Conservation (phyloP, 2,888 invertebrate species). For the Leptogaster cylindrica region DNA sequence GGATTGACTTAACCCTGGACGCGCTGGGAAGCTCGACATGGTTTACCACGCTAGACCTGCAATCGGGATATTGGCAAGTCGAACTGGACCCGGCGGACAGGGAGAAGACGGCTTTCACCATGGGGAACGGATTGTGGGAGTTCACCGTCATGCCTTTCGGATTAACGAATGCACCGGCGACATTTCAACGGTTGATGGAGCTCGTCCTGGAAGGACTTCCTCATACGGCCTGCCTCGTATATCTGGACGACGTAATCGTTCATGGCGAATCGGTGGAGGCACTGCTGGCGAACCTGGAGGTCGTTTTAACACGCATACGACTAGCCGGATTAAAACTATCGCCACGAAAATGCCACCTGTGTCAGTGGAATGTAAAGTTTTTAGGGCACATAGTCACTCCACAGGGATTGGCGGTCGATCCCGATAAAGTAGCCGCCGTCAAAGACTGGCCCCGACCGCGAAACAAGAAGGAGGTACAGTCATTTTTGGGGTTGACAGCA, state of each 20-base stretch:
- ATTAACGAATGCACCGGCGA: background rate
- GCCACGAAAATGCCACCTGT: background rate
- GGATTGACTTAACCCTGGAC: too few species aligned
- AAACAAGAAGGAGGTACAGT: background rate
- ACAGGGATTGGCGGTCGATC: background rate
- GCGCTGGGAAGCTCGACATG: too few species aligned
- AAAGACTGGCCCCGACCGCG: background rate
- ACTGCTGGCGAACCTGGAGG: background rate
- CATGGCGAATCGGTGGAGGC: background rate
- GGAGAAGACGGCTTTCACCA: too few species aligned
- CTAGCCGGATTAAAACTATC: background rate
- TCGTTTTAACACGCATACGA: background rate
- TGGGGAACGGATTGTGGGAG: background rate
- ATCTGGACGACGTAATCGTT: background rate
- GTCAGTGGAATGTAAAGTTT: background rate
- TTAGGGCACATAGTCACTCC: background rate
- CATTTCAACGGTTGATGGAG: background rate
- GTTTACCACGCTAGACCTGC: too few species aligned
- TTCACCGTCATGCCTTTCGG: background rate
- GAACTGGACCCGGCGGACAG: too few species aligned
- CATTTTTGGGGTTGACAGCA: background rate
- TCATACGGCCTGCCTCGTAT: background rate
- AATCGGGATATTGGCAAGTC: too few species aligned
- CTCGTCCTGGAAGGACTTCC: background rate
- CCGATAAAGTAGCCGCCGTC: background rate